Evolutionary conservation across 2,113 vertebrate species (phyloP), one percentile per base, ranked within the genome.

Genomic region (Amazona guildingii): DNA sequence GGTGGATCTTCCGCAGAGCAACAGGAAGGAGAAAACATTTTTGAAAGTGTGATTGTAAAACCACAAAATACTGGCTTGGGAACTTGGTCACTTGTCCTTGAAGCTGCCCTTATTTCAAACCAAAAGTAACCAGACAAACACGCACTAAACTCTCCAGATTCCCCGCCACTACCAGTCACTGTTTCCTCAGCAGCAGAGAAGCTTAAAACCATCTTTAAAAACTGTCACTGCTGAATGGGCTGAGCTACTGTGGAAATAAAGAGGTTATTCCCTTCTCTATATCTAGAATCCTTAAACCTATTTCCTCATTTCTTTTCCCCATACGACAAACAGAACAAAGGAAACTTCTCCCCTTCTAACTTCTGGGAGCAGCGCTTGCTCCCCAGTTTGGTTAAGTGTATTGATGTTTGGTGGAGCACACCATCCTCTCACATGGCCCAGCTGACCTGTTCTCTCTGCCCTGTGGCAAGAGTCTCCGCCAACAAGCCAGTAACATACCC

Each of bases 41-140:
- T 83, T 96, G 48, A 86, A 96, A 95, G 95, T 96, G 94, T 93
- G 95, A 95, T 82, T 94, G 69, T 94, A 92, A 95, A 97, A 94
- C 95, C 95, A 86, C 86, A 94, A 94, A 96, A 86, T 92, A 92
- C 80, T 77, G 81, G 57, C 64, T 95, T 88, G 88, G 76, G 92
- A 90, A 79, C 69, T 75, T 81, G 83, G 85, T 59, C 68, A 83
- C 63, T 84, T 59, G 27, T 84, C 61, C 75, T 69, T 69, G 74
- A 85, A 85, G 49, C 77, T 92, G 80, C 37, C 55, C 39, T 84
- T 64, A 68, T 78, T 93, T 92, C 73, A 94, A 92, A 89, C 73
- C 83, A 90, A 72, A 88, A 95, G 85, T 61, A 83, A 75, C 72
- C 29, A 43, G 57, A 21, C 21, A 81, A 72, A 76, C 74, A 75